A percentile compares a stretch with the other conserved stretches of the same genome.
Conservation (phyloP, 1,140 invertebrate genomes). For the Trinorchestia longiramus region DNA sequence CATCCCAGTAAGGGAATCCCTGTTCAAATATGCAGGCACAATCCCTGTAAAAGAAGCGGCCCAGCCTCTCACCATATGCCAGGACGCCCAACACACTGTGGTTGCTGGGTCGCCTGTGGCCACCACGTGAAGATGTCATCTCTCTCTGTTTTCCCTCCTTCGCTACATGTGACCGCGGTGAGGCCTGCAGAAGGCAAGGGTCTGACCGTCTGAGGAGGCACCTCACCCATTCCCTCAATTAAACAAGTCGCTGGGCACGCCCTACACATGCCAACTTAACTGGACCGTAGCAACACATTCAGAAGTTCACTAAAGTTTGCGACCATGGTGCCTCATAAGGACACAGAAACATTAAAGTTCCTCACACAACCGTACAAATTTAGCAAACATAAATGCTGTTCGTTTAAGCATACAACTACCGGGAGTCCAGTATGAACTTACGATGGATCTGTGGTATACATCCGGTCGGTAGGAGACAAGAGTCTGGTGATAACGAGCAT, state of each 20-base stretch:
- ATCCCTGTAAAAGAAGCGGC: not conserved
- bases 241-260: not conserved
- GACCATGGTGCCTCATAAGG: not conserved
- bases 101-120: not conserved
- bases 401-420: not conserved
- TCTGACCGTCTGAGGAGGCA: not conserved
- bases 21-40: not conserved
- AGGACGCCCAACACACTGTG: not conserved
- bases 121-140: not conserved
- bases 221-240: not conserved
- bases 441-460: not conserved
- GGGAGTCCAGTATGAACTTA: not conserved
- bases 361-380: not conserved
- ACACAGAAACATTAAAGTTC: not conserved
- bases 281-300: not conserved
- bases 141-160: not conserved
- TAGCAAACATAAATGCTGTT: not conserved
- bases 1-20: too few relatives aligned
- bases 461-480: not conserved
- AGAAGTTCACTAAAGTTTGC: not conserved
- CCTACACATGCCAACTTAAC: not conserved
- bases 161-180: not conserved
- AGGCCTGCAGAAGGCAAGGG: not conserved
- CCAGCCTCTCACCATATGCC: not conserved
- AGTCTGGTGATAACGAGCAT: constrained; percentile 37